Percentiles rank a stretch among this genome's conserved stretches.
These are phyloP conservation scores for Paraplagusia blochii DNA, from an alignment of 2,113 vertebrate species.

Conservation along the genomic window DNA sequence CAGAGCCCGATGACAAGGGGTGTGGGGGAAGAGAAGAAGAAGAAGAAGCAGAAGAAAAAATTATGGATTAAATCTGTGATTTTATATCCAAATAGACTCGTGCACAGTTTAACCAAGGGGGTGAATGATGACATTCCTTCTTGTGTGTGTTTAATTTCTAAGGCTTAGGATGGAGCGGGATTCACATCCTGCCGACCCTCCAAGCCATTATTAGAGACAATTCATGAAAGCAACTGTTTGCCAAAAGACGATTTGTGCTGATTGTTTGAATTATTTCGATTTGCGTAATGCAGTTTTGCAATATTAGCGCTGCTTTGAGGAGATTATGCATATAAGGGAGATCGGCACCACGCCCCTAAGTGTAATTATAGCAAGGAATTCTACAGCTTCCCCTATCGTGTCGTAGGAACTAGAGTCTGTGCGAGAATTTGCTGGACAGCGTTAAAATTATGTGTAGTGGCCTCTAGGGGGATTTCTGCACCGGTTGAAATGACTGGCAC, in stretches of 20 bases:
- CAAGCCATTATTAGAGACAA: constrained; percentile 24
- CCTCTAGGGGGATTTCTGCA: too few species aligned
- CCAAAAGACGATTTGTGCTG: constrained; percentile 17
- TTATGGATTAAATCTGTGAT: constrained; percentile 19
- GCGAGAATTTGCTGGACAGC: too few species aligned
- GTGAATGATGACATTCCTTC: constrained; percentile 5
- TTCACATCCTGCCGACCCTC: constrained; percentile 13
- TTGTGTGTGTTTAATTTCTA: constrained; percentile 19
- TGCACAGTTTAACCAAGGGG: constrained; percentile 4
- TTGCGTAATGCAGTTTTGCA: neutral
- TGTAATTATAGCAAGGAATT: constrained; percentile 26
- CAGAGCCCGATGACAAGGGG: constrained; percentile 27
- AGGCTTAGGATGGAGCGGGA: neutral
- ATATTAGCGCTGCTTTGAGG: neutral
- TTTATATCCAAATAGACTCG: constrained; percentile 2
- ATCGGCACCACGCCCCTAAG: too few species aligned
- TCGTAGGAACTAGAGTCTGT: too few species aligned
- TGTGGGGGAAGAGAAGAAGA: too few species aligned
- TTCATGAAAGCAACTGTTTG: constrained; percentile 24
- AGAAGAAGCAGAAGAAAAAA: neutral
- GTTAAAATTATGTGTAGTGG: too few species aligned
- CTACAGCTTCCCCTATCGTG: too few species aligned
- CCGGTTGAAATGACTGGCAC: too few species aligned
- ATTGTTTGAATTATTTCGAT: constrained; percentile 18
- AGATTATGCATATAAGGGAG: neutral